A percentile compares a stretch with the other conserved stretches of the same genome.
Evolutionary conservation across 2,113 vertebrate genomes (phyloP).

Genomic region (Echinops telfairi): DNA sequence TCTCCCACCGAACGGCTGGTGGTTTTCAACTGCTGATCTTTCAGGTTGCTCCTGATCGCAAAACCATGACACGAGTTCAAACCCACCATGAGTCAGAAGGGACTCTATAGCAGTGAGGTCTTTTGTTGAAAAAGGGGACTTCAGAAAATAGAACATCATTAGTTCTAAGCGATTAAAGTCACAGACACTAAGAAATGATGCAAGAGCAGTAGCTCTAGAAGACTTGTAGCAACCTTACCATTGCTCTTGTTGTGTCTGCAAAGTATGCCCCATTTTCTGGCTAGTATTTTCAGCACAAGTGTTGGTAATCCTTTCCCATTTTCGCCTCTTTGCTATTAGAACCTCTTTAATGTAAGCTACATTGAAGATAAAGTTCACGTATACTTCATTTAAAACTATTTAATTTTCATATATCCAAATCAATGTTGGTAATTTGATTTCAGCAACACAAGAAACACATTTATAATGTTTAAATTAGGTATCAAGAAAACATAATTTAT

Average conservation of each 20-base stretch:
- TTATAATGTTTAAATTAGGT: not conserved
- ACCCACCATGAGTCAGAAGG: no score
- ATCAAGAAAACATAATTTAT: not conserved
- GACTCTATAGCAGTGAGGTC: no score
- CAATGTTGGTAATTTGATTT: not conserved
- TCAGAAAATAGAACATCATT: not conserved
- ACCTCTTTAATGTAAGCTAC: no score
- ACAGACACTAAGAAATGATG: not conserved
- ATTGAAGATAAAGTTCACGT: not conserved
- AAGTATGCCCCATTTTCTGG: constrained; percentile 91
- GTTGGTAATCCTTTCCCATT: constrained; percentile 80
- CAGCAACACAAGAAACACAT: not conserved
- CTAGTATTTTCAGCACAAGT: constrained; percentile 91
- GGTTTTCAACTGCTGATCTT: no score
- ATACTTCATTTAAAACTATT: not conserved
- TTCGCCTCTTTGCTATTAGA: no score
- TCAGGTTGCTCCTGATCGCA: no score
- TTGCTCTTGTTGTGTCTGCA: constrained; percentile 90
- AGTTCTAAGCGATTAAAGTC: not conserved
- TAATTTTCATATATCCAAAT: not conserved
- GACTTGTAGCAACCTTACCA: constrained; percentile 83
- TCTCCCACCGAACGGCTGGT: no score
- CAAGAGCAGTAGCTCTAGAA: not conserved
- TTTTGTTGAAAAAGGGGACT: not conserved
- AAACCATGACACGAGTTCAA: no score